phyloP scores from a whole-genome alignment of 2,888 invertebrate genomes.

The Dascillus cervinus region DNA sequence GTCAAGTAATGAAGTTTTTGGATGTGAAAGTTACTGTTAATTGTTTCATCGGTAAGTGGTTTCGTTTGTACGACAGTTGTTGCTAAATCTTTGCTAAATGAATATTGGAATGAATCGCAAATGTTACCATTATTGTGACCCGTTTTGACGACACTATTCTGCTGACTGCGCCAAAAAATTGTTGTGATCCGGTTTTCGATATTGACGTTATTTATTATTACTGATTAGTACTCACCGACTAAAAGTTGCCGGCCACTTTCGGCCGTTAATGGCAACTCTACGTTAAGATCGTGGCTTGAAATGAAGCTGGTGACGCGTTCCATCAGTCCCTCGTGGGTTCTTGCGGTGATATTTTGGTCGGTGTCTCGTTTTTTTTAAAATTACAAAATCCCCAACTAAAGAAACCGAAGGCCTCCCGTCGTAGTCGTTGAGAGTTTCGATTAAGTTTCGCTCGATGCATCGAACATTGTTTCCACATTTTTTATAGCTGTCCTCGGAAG shows the following conservation, averaged over 20 bases:
- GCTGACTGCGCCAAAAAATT: no score
- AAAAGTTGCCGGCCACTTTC: constrained; percentile 27
- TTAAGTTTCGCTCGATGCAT: constrained; percentile 41
- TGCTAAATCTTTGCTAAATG: no score
- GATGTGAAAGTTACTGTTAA: no score
- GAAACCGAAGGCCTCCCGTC: constrained; percentile 40
- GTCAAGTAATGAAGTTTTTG: no score
- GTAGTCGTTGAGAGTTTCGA: constrained; percentile 42
- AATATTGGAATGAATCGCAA: no score
- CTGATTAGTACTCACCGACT: constrained; percentile 20
- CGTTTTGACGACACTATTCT: no score
- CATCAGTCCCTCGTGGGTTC: constrained; percentile 35
- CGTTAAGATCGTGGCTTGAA: constrained; percentile 43
- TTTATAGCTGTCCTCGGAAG: constrained; percentile 18
- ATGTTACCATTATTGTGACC: no score
- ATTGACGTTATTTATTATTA: neutral
- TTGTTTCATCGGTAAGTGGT: no score
- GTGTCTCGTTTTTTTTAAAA: constrained; percentile 39
- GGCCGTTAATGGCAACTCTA: constrained; percentile 39
- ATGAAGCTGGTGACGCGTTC: constrained; percentile 46
- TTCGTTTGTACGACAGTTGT: no score
- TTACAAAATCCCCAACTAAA: constrained; percentile 38
- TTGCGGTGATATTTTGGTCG: constrained; percentile 19
- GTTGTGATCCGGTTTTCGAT: neutral
- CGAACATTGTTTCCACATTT: constrained; percentile 31